phyloP scores from a whole-genome alignment of 2,888 invertebrate genomes.

The Cataglyphis albicans region DNA sequence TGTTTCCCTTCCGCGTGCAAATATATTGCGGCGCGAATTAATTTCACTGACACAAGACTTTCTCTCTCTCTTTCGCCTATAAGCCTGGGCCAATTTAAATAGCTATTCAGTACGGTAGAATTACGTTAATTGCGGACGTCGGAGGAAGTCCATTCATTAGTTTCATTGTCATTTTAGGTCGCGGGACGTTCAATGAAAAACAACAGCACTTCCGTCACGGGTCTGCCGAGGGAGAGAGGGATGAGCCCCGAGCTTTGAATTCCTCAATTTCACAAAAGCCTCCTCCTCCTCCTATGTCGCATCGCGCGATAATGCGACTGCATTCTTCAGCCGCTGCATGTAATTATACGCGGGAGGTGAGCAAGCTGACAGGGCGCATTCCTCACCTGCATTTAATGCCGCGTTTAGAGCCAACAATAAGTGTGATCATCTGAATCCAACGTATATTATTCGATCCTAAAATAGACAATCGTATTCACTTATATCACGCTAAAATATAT shows the following conservation, averaged over 20 bases:
- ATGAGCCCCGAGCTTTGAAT: slow-evolving; percentile 13
- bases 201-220: slow-evolving; percentile 66
- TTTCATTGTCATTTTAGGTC: slow-evolving; percentile 73
- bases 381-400: slow-evolving; percentile 19
- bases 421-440: slow-evolving; percentile 13
- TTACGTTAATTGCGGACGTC: slow-evolving; percentile 73
- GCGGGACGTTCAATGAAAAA: slow-evolving; percentile 65
- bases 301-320: slow-evolving; percentile 38
- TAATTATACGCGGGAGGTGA: slow-evolving; percentile 32
- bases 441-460: background rate
- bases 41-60: slow-evolving; percentile 55
- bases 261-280: slow-evolving; percentile 54
- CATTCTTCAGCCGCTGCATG: slow-evolving; percentile 49
- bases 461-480: background rate
- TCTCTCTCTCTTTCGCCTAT: slow-evolving; percentile 45
- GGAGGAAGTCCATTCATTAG: slow-evolving; percentile 77
- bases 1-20: slow-evolving; percentile 48
- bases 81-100: slow-evolving; percentile 71
- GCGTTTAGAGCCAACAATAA: slow-evolving; percentile 2
- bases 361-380: slow-evolving; percentile 38
- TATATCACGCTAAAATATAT: background rate
- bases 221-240: background rate
- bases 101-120: slow-evolving; percentile 71
- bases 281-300: background rate
- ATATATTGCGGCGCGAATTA: slow-evolving; percentile 53